Conservation (phyloP, 2,888 invertebrate species). For the Watsonalla cultraria region DNA sequence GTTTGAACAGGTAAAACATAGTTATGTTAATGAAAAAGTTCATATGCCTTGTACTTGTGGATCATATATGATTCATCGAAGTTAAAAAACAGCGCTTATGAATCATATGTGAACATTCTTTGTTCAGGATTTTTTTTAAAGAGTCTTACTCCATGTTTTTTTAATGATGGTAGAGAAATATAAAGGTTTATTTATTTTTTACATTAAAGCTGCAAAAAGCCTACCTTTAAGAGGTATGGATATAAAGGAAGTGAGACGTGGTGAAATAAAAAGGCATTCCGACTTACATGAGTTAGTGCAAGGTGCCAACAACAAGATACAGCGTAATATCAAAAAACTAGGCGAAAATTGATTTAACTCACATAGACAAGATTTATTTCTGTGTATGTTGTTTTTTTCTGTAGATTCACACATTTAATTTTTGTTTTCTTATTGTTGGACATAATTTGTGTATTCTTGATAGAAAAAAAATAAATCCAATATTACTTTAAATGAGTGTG, state of each 20-base stretch:
- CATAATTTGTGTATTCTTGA: too few species aligned
- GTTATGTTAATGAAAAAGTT: too few species aligned
- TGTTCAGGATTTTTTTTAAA: too few species aligned
- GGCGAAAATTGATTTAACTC: conserved; percentile 22
- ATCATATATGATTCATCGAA: too few species aligned
- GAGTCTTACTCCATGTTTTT: not conserved
- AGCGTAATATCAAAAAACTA: conserved; percentile 44
- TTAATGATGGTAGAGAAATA: not conserved
- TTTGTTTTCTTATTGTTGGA: not conserved
- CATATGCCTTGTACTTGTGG: too few species aligned
- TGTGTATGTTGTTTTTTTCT: conserved; percentile 37
- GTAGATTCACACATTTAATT: not conserved
- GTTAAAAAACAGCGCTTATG: too few species aligned
- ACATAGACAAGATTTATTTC: conserved; percentile 11
- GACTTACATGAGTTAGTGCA: conserved; percentile 49
- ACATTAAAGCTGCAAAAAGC: not conserved
- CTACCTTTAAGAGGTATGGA: not conserved
- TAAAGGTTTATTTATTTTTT: not conserved
- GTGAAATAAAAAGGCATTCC: not conserved
- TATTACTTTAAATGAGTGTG: too few species aligned
- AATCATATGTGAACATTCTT: too few species aligned
- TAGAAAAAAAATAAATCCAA: too few species aligned
- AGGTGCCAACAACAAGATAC: conserved; percentile 46
- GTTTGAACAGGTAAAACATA: too few species aligned
- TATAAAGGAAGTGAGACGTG: not conserved